phyloP scores from a whole-genome alignment of 2,888 invertebrate genomes.

The Hirtodrosophila duncani region DNA sequence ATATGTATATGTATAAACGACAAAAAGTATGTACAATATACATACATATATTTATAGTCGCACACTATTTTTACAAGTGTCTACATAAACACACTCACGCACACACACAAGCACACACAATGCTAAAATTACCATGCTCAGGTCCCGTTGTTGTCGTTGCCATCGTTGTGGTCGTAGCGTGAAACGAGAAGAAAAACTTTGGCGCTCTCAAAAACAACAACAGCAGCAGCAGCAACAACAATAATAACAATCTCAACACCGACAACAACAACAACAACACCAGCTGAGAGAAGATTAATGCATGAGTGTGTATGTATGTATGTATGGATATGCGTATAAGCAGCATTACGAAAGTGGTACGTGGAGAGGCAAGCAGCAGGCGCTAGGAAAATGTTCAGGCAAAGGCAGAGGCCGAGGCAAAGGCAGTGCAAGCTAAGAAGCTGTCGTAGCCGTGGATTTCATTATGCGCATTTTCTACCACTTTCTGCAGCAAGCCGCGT shows the following conservation, averaged over 20 bases:
- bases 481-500: constrained; percentile 47
- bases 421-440: constrained; percentile 52
- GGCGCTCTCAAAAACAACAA: constrained; percentile 45
- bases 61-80: constrained; percentile 70
- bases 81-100: constrained; percentile 58
- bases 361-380: constrained; percentile 26
- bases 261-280: constrained; percentile 1
- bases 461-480: constrained; percentile 72
- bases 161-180: constrained; percentile 50
- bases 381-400: too few relatives aligned
- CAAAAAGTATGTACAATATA: too few relatives aligned
- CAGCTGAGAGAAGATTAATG: too few relatives aligned
- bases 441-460: constrained; percentile 66
- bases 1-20: too few relatives aligned
- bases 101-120: constrained; percentile 17
- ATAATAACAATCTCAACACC: not conserved
- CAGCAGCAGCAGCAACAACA: constrained; percentile 22
- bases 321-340: too few relatives aligned
- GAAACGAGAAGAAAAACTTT: constrained; percentile 64
- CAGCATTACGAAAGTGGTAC: constrained; percentile 39
- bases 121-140: constrained; percentile 71
- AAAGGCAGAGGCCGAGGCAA: constrained; percentile 30
- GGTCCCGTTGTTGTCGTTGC: constrained; percentile 33
- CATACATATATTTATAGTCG: constrained; percentile 60
- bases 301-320: too few relatives aligned